Conservation (phyloP, 2,113 vertebrate species). For the Poeciliopsis turrubarensis region DNA sequence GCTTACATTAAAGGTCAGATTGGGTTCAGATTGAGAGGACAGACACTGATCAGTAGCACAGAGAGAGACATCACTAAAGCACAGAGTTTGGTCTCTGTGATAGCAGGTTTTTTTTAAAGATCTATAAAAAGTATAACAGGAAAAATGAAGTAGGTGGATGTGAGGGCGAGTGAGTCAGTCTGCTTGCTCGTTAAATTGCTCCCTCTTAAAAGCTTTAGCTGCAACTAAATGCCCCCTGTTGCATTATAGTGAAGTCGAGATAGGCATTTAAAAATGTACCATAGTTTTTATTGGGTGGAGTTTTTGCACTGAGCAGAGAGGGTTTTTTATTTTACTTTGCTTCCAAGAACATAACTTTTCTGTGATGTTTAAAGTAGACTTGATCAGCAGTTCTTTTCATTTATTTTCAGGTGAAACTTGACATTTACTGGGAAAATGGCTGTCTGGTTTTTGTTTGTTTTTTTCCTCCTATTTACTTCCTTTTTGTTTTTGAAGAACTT, state of each 20-base stretch:
- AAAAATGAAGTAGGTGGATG: slow-evolving; percentile 9
- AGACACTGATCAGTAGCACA: not conserved
- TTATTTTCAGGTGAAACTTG: not conserved
- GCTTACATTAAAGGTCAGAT: not conserved
- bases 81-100: not conserved
- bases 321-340: not conserved
- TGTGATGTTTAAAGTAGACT: not conserved
- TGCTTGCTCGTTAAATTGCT: slow-evolving; percentile 9
- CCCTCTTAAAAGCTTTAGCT: slow-evolving; percentile 27
- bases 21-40: not conserved
- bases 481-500: no score
- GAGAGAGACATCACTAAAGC: not conserved
- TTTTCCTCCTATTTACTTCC: no score
- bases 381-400: not conserved
- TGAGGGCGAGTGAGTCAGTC: slow-evolving; percentile 41
- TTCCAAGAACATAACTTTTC: not conserved
- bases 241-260: not conserved
- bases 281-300: not conserved
- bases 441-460: no score
- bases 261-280: not conserved
- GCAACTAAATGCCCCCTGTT: not conserved
- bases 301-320: not conserved
- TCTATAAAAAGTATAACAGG: slow-evolving; percentile 2
- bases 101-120: not conserved
- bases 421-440: no score